These are phyloP conservation scores for Pipra filicauda DNA, from an alignment of 2,113 vertebrate species.

Conservation along the genomic window DNA sequence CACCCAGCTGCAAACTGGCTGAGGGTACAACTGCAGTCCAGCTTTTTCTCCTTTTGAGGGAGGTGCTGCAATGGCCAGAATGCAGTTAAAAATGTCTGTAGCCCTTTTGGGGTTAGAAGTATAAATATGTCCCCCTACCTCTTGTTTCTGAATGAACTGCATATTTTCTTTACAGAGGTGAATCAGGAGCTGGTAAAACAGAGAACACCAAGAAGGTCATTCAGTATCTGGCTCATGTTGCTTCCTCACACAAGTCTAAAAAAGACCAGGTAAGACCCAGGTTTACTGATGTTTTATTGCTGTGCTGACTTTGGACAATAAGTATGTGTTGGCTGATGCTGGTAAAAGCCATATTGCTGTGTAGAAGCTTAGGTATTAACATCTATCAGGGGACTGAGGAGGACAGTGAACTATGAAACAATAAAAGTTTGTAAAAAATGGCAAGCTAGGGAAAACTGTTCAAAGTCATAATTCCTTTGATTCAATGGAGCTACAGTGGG, in stretches of 20 bases:
- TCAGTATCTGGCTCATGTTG: conserved; percentile 96
- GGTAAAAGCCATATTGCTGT: not conserved
- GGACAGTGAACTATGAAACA: not conserved
- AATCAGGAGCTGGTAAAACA: conserved; percentile 97
- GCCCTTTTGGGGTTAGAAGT: not conserved
- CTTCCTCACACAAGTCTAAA: conserved; percentile 96
- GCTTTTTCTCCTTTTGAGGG: not conserved
- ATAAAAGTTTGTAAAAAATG: not conserved
- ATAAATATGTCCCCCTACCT: fast-evolving
- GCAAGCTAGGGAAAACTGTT: not conserved
- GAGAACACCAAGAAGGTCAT: conserved; percentile 99
- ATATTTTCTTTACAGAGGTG: conserved; percentile 82
- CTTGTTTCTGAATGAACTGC: not conserved
- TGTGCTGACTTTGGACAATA: not conserved
- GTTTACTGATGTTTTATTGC: not conserved
- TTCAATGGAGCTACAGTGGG: not conserved
- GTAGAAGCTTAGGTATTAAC: not conserved
- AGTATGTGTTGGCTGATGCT: not conserved
- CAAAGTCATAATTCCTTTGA: not conserved
- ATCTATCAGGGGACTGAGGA: not conserved
- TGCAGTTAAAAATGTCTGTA: not conserved
- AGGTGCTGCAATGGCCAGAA: not conserved
- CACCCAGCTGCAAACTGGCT: not conserved
- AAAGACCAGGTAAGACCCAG: conserved; percentile 89
- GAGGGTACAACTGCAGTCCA: not conserved